Percentiles rank a stretch among this genome's conserved stretches.
These are phyloP conservation scores for Prunella himalayana DNA, from an alignment of 2,113 vertebrate species.

Conservation along the genomic window DNA sequence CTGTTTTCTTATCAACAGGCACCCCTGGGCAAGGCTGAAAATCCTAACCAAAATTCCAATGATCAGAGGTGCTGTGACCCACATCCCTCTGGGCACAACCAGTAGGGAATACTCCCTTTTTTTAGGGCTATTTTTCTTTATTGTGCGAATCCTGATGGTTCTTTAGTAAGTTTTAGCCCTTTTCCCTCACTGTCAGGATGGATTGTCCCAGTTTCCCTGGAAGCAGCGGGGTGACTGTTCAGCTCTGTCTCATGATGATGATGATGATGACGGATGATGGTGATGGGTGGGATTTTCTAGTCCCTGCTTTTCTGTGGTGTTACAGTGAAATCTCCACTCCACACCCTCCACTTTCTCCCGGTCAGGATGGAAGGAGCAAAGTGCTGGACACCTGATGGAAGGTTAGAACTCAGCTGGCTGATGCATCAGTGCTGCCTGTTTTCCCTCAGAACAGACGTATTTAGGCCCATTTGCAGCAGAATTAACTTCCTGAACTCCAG, in stretches of 20 bases:
- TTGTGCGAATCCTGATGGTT: background rate
- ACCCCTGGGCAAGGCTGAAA: background rate
- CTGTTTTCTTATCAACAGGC: background rate
- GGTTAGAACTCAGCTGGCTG: background rate
- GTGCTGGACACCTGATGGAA: background rate
- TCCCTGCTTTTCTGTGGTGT: background rate
- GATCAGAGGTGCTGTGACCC: background rate
- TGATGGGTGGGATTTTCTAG: background rate
- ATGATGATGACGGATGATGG: background rate
- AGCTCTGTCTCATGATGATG: background rate
- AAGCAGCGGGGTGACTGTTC: background rate
- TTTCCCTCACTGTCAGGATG: background rate
- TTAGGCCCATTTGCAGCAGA: background rate
- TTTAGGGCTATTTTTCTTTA: background rate
- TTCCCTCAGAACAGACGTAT: background rate
- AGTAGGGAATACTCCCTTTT: background rate
- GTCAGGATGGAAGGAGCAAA: background rate
- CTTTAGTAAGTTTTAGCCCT: background rate
- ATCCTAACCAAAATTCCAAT: background rate
- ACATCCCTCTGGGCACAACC: background rate
- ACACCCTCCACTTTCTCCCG: accelerated
- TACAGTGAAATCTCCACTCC: background rate
- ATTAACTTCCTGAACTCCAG: background rate
- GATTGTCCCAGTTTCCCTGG: background rate
- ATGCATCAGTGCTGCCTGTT: background rate